These are phyloP conservation scores for Plectrocnemia conspersa DNA, from an alignment of 1,140 invertebrate genomes.

Conservation along the genomic window DNA sequence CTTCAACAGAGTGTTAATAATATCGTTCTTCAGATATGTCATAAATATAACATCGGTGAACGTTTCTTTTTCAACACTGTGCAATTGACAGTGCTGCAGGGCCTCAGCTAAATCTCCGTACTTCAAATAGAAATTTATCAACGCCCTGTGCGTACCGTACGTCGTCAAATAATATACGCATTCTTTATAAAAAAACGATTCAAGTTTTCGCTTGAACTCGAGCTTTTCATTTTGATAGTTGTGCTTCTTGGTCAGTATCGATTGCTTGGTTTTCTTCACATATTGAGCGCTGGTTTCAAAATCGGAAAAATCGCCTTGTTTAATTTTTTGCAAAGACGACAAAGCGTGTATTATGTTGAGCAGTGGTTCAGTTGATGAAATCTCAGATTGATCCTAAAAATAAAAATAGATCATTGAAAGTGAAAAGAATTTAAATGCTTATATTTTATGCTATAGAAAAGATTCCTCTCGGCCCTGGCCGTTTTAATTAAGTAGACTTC, in stretches of 20 bases:
- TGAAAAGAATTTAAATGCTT: too few species aligned
- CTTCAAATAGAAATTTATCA: slow-evolving; percentile 66
- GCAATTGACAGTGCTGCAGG: slow-evolving; percentile 59
- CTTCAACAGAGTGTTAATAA: slow-evolving; percentile 56
- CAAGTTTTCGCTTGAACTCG: slow-evolving; percentile 39
- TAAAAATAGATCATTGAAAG: too few species aligned
- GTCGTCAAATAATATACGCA: slow-evolving; percentile 67
- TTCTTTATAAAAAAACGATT: slow-evolving; percentile 63
- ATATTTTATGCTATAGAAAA: too few species aligned
- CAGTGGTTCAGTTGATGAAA: slow-evolving; percentile 49
- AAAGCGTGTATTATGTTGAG: slow-evolving; percentile 55
- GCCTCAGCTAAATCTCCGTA: slow-evolving; percentile 58
- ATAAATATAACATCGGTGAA: slow-evolving; percentile 69
- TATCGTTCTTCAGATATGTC: slow-evolving; percentile 58
- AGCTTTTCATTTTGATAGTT: slow-evolving; percentile 38
- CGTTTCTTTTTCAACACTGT: slow-evolving; percentile 58
- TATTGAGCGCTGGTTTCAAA: slow-evolving; percentile 43
- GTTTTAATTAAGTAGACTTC: too few species aligned
- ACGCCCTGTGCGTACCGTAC: slow-evolving; percentile 63
- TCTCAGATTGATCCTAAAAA: slow-evolving; percentile 44
- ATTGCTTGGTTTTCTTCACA: slow-evolving; percentile 39
- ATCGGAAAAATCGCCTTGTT: slow-evolving; percentile 52
- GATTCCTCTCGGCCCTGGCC: too few species aligned
- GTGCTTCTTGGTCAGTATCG: slow-evolving; percentile 39
- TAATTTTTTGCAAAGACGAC: slow-evolving; percentile 52